Evolutionary conservation across 1,140 invertebrate genomes (phyloP).

Genomic region (Penaeus vannamei): DNA sequence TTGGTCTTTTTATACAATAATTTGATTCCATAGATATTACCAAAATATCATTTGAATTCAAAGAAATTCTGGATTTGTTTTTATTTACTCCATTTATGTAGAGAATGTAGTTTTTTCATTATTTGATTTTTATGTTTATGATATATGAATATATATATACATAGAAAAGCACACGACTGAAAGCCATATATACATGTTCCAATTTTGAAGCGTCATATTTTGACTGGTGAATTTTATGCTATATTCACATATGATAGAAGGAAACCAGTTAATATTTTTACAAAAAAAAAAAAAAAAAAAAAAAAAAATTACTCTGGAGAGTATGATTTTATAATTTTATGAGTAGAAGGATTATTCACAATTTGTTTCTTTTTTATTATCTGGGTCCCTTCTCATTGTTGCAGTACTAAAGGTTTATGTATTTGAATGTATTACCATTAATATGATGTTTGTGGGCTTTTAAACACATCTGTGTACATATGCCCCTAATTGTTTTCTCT

Average conservation of each 20-base stretch:
- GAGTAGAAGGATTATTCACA: neutral
- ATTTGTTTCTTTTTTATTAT: conserved; percentile 21
- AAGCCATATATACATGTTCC: conserved; percentile 1
- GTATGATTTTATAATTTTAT: neutral
- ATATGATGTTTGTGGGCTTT: conserved; percentile 47
- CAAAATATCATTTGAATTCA: too few relatives aligned
- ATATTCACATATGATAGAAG: too few relatives aligned
- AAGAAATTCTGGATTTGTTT: too few relatives aligned
- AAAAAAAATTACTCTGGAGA: neutral
- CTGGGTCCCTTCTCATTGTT: conserved; percentile 51
- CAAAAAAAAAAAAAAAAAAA: too few relatives aligned
- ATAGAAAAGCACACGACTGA: neutral
- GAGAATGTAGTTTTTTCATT: conserved; percentile 8
- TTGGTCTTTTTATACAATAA: too few relatives aligned
- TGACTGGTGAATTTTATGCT: neutral
- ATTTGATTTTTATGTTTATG: conserved; percentile 1
- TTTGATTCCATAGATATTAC: too few relatives aligned
- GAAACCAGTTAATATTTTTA: too few relatives aligned
- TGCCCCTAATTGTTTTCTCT: conserved; percentile 55
- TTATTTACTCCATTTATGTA: conserved; percentile 5
- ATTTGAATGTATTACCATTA: conserved; percentile 51
- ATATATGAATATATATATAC: conserved; percentile 24
- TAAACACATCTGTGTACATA: conserved; percentile 36
- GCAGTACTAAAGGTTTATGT: conserved; percentile 47
- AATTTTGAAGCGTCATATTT: neutral